Conservation (phyloP, 2,113 vertebrate genomes). For the Ranitomeya imitator region DNA sequence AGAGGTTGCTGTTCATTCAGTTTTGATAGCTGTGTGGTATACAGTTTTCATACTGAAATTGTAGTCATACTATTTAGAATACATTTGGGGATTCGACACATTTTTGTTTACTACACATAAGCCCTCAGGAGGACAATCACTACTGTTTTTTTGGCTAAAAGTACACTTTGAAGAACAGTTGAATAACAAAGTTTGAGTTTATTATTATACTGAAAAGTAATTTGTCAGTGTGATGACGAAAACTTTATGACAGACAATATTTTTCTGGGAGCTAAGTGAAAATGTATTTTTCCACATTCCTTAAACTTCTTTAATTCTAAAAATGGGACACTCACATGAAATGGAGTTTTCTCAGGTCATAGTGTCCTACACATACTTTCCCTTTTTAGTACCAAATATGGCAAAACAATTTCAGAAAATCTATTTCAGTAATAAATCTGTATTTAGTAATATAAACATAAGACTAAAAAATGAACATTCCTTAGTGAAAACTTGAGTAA, state of each 20-base stretch:
- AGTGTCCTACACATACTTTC: background rate
- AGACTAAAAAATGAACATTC: background rate
- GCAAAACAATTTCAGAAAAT: background rate
- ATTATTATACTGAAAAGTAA: too few species aligned
- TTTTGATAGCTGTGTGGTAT: too few species aligned
- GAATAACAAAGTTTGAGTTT: background rate
- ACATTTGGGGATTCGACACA: too few species aligned
- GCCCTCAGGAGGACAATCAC: background rate
- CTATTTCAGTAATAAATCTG: slow-evolving; percentile 3
- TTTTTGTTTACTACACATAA: background rate
- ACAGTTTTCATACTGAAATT: too few species aligned
- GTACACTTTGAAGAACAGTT: background rate
- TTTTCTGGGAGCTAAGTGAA: background rate
- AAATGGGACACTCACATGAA: background rate
- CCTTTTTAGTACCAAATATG: slow-evolving; percentile 4
- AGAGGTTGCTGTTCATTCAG: too few species aligned
- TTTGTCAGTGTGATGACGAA: background rate
- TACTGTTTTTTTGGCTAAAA: background rate
- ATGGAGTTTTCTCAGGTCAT: background rate
- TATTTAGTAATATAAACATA: slow-evolving; percentile 19
- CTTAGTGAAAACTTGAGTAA: background rate
- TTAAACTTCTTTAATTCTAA: background rate
- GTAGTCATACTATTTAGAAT: too few species aligned
- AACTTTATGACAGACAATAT: too few species aligned
- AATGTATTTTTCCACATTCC: background rate